These are phyloP conservation scores for Cydia fagiglandana DNA, from an alignment of 1,140 invertebrate genomes.

Conservation along the genomic window DNA sequence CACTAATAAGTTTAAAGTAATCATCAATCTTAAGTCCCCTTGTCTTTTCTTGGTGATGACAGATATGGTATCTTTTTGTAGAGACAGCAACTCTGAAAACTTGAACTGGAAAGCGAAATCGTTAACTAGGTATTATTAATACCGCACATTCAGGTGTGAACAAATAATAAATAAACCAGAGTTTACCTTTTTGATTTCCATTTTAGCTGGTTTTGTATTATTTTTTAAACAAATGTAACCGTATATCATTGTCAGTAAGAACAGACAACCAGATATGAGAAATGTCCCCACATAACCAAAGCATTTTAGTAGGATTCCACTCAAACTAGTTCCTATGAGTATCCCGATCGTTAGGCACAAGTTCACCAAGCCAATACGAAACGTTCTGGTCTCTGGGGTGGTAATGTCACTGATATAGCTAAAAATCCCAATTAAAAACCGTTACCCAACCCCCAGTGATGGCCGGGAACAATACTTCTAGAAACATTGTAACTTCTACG, in stretches of 20 bases:
- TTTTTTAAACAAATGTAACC: constrained; percentile 62
- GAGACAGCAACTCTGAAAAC: constrained; percentile 44
- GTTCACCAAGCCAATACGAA: constrained; percentile 79
- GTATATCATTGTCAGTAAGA: constrained; percentile 64
- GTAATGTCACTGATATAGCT: constrained; percentile 81
- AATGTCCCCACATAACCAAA: constrained; percentile 77
- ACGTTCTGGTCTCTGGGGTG: constrained; percentile 77
- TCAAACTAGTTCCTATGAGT: constrained; percentile 71
- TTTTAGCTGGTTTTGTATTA: constrained; percentile 53
- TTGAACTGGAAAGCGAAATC: constrained; percentile 41
- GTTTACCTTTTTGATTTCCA: constrained; percentile 52
- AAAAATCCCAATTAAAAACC: constrained; percentile 79
- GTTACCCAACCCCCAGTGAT: constrained; percentile 79
- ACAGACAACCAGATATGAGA: constrained; percentile 56
- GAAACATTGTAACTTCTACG: constrained; percentile 78
- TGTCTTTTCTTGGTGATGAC: constrained; percentile 65
- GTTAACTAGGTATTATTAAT: background rate
- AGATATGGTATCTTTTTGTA: constrained; percentile 64
- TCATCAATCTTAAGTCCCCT: constrained; percentile 54
- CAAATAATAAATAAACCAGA: background rate
- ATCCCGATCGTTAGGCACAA: constrained; percentile 76
- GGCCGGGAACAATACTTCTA: constrained; percentile 79
- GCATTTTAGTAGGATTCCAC: constrained; percentile 69
- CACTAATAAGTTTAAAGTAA: constrained; percentile 56
- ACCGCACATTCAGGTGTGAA: background rate